Conservation (phyloP, 1,140 invertebrate species). For the Oryctes rhinoceros region DNA sequence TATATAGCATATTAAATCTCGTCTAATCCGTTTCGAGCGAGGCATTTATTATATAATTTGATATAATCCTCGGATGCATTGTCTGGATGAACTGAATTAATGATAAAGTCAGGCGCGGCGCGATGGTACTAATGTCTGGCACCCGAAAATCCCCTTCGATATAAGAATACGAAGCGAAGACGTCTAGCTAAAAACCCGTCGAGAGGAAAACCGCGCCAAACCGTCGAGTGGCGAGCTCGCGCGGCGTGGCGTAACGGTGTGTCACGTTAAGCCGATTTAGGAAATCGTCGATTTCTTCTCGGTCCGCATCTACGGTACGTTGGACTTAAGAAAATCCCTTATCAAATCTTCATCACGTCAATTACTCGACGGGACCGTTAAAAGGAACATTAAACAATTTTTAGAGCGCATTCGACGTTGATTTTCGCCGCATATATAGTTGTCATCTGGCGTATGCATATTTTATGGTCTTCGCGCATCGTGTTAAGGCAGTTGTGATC, state of each 20-base stretch:
- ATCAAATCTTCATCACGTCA: constrained; percentile 18
- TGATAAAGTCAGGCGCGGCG: not conserved
- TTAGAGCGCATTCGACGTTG: not conserved
- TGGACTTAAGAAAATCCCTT: not conserved
- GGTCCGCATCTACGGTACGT: not conserved
- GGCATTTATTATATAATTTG: constrained; percentile 3
- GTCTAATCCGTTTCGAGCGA: not conserved
- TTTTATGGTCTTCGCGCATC: too few relatives aligned
- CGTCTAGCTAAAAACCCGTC: not conserved
- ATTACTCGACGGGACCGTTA: not conserved
- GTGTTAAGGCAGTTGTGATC: too few relatives aligned
- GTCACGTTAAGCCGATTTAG: constrained; percentile 13
- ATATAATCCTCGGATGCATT: constrained; percentile 13
- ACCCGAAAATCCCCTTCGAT: not conserved
- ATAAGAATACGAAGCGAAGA: not conserved
- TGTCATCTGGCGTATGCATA: too few relatives aligned
- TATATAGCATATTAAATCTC: constrained; percentile 10
- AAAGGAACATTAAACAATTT: not conserved
- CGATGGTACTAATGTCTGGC: not conserved
- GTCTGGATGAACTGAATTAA: constrained; percentile 11
- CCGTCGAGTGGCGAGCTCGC: not conserved
- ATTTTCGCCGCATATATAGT: too few relatives aligned
- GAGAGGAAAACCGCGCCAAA: not conserved
- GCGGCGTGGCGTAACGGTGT: not conserved
- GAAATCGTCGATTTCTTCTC: constrained; percentile 14